These are phyloP conservation scores for Thamnophis elegans DNA, from an alignment of 2,797 vertebrate species.

Conservation along the genomic window DNA sequence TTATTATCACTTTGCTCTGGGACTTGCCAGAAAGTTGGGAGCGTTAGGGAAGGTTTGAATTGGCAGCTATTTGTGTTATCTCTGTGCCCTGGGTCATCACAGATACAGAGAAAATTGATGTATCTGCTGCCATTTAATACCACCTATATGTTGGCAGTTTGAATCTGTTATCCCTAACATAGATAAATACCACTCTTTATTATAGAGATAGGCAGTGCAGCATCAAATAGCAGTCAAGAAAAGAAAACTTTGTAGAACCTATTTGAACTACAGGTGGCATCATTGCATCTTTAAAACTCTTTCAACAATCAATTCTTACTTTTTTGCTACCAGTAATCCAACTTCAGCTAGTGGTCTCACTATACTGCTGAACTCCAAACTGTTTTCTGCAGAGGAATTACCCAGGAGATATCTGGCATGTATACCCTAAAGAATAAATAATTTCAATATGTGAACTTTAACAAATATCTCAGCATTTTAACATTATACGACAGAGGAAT, in stretches of 20 bases:
- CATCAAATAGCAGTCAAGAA: not conserved
- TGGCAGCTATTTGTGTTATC: too few relatives aligned
- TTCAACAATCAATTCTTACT: slow-evolving; percentile 66
- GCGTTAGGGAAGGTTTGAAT: too few relatives aligned
- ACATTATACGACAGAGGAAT: not conserved
- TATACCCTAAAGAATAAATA: slow-evolving; percentile 78
- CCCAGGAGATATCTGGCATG: slow-evolving; percentile 85
- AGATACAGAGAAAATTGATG: not conserved
- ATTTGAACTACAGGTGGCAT: not conserved
- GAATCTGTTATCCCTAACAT: not conserved
- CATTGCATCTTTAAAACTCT: not conserved
- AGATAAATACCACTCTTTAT: not conserved
- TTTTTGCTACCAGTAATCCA: slow-evolving; percentile 80
- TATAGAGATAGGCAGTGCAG: not conserved
- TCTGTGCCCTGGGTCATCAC: too few relatives aligned
- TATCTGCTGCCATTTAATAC: not conserved
- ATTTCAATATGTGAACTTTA: not conserved
- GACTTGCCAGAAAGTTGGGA: too few relatives aligned
- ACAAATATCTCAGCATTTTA: not conserved
- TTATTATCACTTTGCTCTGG: too few relatives aligned
- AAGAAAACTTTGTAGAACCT: not conserved
- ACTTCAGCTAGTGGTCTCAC: slow-evolving; percentile 85
- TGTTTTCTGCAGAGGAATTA: slow-evolving; percentile 85
- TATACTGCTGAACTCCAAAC: slow-evolving; percentile 72
- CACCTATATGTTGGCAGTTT: not conserved